Evolutionary conservation across 2,888 invertebrate genomes (phyloP), one percentile per base, ranked within the genome.

Genomic region (Cryptus viduatorius): DNA sequence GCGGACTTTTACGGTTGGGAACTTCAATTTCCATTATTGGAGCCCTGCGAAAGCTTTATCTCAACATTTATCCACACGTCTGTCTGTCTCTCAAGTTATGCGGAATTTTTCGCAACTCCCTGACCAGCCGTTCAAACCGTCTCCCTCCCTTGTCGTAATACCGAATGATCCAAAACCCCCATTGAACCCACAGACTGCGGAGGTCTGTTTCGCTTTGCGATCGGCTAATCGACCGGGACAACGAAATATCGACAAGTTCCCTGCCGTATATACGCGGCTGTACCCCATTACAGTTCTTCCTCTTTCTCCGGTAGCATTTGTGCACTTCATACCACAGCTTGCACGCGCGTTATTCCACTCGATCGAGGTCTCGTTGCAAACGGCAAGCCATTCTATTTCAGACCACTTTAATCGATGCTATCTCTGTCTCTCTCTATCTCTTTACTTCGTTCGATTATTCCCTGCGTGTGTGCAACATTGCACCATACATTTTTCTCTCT

Each of bases 371-470:
- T 86, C 89, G 87, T 87, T 86, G 89, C 87, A 81, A 87, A 86
- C 88, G 88, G 88, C 90, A 89, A 31, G 88, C 84, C 75, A 85
- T 88, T 90, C 90, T 86, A 88, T 89, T 88, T 86, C 85, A 84
- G 83, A 79, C 78, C 79, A 78, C 85, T 79, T 82, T 76, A 79
- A 82, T 79, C 84, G 78, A 81, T 77, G 68, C 78, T 69, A 53
- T 68, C 31, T 46, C 68, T 48, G 42, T 65, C 76, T 48, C 69
- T n/a, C 24, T 77, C 64, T 64, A 46, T 56, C 64, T 42, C 67
- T 24, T 24, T 37, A 46, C 24, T 16, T 75, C 50, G 72, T 72
- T 84, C 78, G 68, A 77, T 81, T 84, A 73, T 78, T 81, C 46
- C 53, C 72, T 65, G 65, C 56, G 72, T 73, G 37, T 79, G 69